A percentile compares a stretch with the other conserved stretches of the same genome.
phyloP scores from a whole-genome alignment of 2,888 invertebrate species.

The Macrophya annulata region DNA sequence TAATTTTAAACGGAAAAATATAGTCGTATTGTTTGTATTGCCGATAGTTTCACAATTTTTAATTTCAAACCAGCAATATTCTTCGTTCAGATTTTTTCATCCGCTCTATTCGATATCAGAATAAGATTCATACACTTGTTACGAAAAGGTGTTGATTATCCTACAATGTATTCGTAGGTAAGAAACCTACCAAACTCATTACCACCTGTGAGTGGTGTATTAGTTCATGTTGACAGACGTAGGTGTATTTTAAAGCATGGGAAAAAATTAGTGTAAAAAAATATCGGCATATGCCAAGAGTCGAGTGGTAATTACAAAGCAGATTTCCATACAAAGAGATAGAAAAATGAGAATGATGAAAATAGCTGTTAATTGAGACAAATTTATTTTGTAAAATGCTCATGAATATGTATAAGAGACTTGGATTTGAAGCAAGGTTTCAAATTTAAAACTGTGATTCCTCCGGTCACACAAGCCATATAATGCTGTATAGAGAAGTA shows the following conservation, averaged over 20 bases:
- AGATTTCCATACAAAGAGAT: not conserved
- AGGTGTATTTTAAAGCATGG: slow-evolving; percentile 3
- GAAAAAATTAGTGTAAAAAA: not conserved
- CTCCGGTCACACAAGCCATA: not conserved
- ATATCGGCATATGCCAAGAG: not conserved
- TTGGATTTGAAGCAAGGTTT: not conserved
- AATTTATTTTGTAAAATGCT: slow-evolving; percentile 1
- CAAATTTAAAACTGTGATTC: not conserved
- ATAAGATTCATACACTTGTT: not conserved
- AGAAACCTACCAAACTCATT: not conserved
- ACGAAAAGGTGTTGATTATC: not conserved
- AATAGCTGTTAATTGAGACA: not conserved
- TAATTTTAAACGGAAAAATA: no score
- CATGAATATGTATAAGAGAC: not conserved
- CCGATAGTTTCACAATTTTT: no score
- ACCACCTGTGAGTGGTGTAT: not conserved
- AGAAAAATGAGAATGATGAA: slow-evolving; percentile 1
- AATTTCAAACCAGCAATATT: not conserved
- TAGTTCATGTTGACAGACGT: not conserved
- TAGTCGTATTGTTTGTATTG: no score
- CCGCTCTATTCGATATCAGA: not conserved
- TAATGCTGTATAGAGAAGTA: not conserved
- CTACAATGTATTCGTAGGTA: not conserved
- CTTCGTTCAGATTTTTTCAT: not conserved
- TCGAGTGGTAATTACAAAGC: no score